phyloP scores from a whole-genome alignment of 2,113 vertebrate species.

The Ivindomyrus marchei region DNA sequence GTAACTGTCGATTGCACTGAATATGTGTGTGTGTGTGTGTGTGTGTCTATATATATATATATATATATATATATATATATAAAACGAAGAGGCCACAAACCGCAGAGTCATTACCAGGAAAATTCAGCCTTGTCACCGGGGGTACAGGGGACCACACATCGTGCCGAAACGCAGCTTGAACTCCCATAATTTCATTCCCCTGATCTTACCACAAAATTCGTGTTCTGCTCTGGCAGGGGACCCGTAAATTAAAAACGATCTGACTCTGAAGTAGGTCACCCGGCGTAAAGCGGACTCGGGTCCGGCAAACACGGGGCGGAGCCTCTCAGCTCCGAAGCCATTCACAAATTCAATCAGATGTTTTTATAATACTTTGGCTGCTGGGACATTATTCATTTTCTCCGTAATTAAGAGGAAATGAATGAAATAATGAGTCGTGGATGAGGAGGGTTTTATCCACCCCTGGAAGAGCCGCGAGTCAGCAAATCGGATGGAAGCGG shows the following conservation, averaged over 20 bases:
- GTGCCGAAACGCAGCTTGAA: neutral
- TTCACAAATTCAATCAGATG: neutral
- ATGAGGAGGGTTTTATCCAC: neutral
- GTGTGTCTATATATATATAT: too few relatives aligned
- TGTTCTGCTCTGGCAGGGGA: neutral
- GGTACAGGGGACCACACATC: neutral
- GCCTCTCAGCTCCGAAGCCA: neutral
- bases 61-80: too few relatives aligned
- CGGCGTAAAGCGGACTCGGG: neutral
- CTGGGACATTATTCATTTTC: neutral
- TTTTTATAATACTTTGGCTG: neutral
- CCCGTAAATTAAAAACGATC: neutral
- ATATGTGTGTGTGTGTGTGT: too few relatives aligned
- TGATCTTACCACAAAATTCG: neutral
- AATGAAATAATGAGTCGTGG: neutral
- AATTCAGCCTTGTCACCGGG: neutral
- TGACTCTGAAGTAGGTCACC: neutral
- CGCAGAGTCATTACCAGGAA: neutral
- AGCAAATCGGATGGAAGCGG: neutral
- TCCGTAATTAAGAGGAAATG: neutral
- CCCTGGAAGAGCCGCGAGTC: constrained; percentile 8
- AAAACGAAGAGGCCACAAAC: neutral
- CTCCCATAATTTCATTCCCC: neutral
- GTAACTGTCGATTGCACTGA: neutral
- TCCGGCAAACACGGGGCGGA: neutral